Conservation (phyloP, 2,888 invertebrate species). For the Chrysomela aeneicollis region DNA sequence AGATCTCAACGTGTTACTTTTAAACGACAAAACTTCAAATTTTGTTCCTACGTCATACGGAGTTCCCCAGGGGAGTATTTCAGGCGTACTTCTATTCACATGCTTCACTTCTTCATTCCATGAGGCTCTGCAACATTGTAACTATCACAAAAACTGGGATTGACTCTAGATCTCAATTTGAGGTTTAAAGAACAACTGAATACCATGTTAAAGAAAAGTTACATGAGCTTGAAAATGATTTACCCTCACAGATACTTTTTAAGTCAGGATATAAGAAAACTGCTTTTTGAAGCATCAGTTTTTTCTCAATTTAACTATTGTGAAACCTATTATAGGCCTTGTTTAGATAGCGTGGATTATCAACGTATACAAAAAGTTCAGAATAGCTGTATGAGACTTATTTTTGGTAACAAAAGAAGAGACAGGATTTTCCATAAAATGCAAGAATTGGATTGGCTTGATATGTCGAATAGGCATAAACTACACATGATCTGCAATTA, state of each 20-base stretch:
- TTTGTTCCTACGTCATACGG: constrained; percentile 6
- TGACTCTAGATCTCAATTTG: constrained; percentile 9
- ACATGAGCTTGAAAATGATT: constrained; percentile 15
- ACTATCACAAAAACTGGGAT: constrained; percentile 7
- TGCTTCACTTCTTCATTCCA: neutral
- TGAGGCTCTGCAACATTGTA: constrained; percentile 4
- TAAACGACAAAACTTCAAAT: neutral
- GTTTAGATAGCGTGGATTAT: constrained; percentile 8
- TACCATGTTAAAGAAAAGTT: constrained; percentile 7
- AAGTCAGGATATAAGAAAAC: constrained; percentile 11
- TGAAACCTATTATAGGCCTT: neutral
- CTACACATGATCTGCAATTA: too few relatives aligned
- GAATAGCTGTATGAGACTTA: too few relatives aligned
- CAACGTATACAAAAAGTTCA: too few relatives aligned
- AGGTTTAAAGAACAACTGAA: constrained; percentile 11
- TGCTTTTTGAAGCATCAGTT: neutral
- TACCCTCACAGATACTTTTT: constrained; percentile 12
- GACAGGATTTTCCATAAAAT: too few relatives aligned
- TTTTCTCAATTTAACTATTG: constrained; percentile 13
- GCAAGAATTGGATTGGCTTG: too few relatives aligned
- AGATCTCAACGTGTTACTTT: too few relatives aligned
- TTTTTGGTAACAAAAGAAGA: too few relatives aligned
- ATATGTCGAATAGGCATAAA: too few relatives aligned
- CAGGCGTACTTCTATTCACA: constrained; percentile 4
- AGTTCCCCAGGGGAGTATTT: constrained; percentile 8